A percentile compares a stretch with the other conserved stretches of the same genome.
Conservation (phyloP, 2,797 vertebrate genomes). For the Nasua narica region DNA sequence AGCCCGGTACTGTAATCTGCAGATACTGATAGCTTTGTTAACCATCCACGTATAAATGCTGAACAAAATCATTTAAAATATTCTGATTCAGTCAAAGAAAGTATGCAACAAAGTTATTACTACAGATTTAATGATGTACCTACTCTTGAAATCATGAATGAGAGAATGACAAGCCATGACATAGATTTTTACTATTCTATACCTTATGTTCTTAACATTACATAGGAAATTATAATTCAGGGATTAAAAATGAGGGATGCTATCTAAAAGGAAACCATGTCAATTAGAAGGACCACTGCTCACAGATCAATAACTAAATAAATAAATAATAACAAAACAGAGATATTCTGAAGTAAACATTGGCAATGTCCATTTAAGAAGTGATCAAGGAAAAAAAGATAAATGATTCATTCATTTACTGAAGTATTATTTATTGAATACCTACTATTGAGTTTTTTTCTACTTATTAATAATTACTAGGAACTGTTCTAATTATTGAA, state of each 20-base stretch:
- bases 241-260: neutral
- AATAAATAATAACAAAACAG: neutral
- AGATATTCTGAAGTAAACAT: neutral
- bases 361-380: neutral
- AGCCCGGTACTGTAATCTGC: neutral
- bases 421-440: neutral
- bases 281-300: neutral
- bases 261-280: neutral
- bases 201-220: neutral
- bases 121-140: neutral
- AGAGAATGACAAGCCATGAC: neutral
- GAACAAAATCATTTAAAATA: neutral
- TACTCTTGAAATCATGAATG: neutral
- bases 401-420: neutral
- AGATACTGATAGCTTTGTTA: neutral
- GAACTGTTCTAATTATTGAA: neutral
- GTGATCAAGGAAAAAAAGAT: neutral
- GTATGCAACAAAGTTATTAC: neutral
- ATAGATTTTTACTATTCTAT: neutral
- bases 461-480: neutral
- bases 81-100: neutral
- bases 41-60: neutral
- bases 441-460: neutral
- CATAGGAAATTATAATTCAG: neutral
- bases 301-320: neutral